Base-by-base conservation (phyloP, 2,113 vertebrate species). In the Salvator merianae region DNA sequence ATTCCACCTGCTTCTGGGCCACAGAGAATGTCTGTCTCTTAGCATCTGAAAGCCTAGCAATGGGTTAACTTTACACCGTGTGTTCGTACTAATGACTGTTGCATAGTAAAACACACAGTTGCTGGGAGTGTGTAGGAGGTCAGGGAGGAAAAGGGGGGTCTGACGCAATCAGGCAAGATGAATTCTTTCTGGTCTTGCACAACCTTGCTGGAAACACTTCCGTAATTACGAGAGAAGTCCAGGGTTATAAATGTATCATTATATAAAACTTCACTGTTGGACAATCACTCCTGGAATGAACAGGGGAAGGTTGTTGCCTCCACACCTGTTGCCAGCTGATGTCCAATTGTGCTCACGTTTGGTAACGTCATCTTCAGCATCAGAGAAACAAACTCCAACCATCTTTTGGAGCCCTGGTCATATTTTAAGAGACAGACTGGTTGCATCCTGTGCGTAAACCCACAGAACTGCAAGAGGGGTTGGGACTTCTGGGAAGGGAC, bases 61-160 rank as follows among this genome's bases (percentile, higher is more conserved):
- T 22, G 77, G 55, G 83, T 85, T 85, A 85, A 85, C 53, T 30
- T 20, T 8, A 22, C 5, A 63, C 38, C n/a, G 53, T 47, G 36
- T 38, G 1, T 28, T 38, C n/a, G 24, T 63, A 84, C 65, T 79
- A 79, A 85, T 79, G 69, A 73, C 40, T 79, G 55, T 72, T 72
- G 53, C 55, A 79, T 72, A 47, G 38, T 72, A 38, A 79, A 85
- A 85, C 55, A 73, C 59, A 79, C 55, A 47, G 76, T 65, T 50
- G 55, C 77, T 72, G 63, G 69, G n/a, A 65, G 77, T 34, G 32
- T 85, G 68, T 43, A 79, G 83, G 83, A 79, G 83, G 83, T 85
- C 83, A 85, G 70, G 36, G 38, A 10, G 47, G 71, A 47, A 77
- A 13, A 40, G 30, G 62, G 70, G 38, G 30, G 32, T 53, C 83